A percentile compares a stretch with the other conserved stretches of the same genome.
phyloP scores from a whole-genome alignment of 2,113 vertebrate genomes.

The Elanoides forficatus region DNA sequence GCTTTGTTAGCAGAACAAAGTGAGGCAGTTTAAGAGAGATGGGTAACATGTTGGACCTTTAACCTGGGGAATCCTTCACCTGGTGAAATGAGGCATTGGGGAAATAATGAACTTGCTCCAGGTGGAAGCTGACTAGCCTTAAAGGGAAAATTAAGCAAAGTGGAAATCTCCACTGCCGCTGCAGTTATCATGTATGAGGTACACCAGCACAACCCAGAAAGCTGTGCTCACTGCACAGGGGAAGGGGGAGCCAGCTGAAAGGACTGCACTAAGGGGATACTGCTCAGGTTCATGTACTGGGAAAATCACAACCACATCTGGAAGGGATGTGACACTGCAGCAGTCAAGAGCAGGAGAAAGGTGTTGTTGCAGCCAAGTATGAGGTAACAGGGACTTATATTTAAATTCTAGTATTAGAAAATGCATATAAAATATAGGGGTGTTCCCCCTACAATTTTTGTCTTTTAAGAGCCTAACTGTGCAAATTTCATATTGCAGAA shows the following conservation, averaged over 20 bases:
- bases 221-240: neutral
- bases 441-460: neutral
- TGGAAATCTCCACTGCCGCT: neutral
- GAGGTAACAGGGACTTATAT: neutral
- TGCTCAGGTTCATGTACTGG: neutral
- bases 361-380: neutral
- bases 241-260: neutral
- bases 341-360: neutral
- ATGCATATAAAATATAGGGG: neutral
- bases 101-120: slow-evolving; percentile 2
- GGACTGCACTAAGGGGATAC: neutral
- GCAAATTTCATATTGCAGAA: neutral
- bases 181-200: neutral
- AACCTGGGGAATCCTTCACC: slow-evolving; percentile 13
- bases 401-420: neutral
- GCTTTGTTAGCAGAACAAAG: neutral
- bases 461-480: neutral
- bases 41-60: neutral
- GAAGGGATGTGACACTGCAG: neutral
- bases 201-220: neutral
- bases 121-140: neutral
- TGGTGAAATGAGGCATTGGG: neutral
- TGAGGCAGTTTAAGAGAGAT: neutral
- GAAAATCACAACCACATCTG: neutral
- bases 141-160: neutral